Conservation (phyloP, 2,888 invertebrate genomes). For the Cenopis cana region DNA sequence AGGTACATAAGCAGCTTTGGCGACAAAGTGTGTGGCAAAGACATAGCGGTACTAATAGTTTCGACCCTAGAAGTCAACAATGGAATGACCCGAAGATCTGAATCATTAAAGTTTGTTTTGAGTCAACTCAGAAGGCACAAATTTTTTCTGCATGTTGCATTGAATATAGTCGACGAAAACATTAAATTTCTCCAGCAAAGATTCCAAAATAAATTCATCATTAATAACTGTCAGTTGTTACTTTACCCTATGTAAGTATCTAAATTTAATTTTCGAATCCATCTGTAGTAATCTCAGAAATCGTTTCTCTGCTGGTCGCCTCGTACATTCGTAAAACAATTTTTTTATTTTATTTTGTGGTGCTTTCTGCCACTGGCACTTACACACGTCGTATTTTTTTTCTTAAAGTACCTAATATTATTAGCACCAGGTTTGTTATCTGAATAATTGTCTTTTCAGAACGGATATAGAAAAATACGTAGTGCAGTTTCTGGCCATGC, state of each 20-base stretch:
- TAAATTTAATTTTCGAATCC: not conserved
- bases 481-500: slow-evolving; percentile 56
- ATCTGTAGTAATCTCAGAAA: not conserved
- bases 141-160: slow-evolving; percentile 86
- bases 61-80: slow-evolving; percentile 56
- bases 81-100: slow-evolving; percentile 25
- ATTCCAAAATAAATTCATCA: slow-evolving; percentile 84
- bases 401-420: not conserved
- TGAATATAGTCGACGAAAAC: slow-evolving; percentile 85
- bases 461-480: slow-evolving; percentile 65
- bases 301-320: too few relatives aligned
- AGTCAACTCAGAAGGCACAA: slow-evolving; percentile 84
- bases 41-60: slow-evolving; percentile 67
- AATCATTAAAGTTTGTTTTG: slow-evolving; percentile 51
- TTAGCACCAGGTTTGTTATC: slow-evolving; percentile 25
- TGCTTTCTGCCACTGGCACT: too few relatives aligned
- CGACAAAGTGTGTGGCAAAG: slow-evolving; percentile 78
- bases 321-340: too few relatives aligned
- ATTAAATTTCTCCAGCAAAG: slow-evolving; percentile 81
- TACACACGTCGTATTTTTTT: too few relatives aligned
- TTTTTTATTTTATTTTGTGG: too few relatives aligned
- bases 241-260: slow-evolving; percentile 88
- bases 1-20: slow-evolving; percentile 84
- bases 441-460: slow-evolving; percentile 57
- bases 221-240: slow-evolving; percentile 86